Conservation (phyloP, 64 coral and sea anemone genomes). For the Montipora sp. region DNA sequence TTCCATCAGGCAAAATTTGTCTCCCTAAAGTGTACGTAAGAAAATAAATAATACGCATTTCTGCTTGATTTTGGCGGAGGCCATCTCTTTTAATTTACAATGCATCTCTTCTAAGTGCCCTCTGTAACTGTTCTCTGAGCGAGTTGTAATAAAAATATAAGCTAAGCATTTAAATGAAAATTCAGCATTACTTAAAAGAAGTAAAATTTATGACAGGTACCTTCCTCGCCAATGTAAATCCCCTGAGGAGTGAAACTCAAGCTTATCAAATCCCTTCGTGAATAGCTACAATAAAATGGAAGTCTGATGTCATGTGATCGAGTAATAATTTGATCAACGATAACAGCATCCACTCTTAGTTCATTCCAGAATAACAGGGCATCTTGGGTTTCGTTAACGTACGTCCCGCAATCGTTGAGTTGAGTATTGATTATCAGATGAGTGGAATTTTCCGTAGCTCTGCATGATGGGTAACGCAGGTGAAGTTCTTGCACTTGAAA, state of each 20-base stretch:
- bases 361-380: conserved; percentile 41
- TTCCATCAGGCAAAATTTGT: too few relatives aligned
- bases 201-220: neutral
- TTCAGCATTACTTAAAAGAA: neutral
- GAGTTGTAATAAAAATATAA: too few relatives aligned
- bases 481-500: conserved; percentile 39
- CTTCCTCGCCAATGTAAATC: neutral
- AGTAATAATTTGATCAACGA: conserved; percentile 37
- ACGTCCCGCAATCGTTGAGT: conserved; percentile 56
- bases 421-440: conserved; percentile 49
- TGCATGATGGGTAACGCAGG: conserved; percentile 29
- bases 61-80: too few relatives aligned
- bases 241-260: neutral
- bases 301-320: conserved; percentile 40
- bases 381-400: conserved; percentile 52
- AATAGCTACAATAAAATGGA: conserved; percentile 70
- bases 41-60: too few relatives aligned
- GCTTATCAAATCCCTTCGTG: neutral
- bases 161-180: neutral
- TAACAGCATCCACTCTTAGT: conserved; percentile 8
- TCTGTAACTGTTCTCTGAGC: too few relatives aligned
- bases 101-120: too few relatives aligned
- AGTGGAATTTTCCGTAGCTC: conserved; percentile 45
- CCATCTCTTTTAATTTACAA: too few relatives aligned
- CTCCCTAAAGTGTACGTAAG: too few relatives aligned